phyloP scores from a whole-genome alignment of 2,888 invertebrate species.

The Patella depressa region DNA sequence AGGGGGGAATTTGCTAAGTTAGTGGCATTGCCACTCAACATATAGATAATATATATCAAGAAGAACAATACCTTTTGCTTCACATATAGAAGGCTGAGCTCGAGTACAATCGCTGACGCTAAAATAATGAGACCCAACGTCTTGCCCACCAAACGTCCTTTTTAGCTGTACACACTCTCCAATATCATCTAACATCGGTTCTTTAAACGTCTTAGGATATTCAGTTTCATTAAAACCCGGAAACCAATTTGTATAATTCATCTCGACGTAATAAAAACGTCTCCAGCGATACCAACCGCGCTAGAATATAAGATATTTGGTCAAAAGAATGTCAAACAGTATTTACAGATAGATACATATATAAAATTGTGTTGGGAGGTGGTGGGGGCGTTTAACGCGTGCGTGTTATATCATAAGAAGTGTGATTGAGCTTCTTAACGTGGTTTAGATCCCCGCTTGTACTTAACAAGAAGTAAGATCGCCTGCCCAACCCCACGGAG shows the following conservation, averaged over 20 bases:
- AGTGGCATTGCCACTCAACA: too few species aligned
- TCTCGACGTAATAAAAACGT: background rate
- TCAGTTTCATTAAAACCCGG: background rate
- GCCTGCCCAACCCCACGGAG: too few species aligned
- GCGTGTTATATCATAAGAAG: too few species aligned
- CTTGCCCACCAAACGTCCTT: background rate
- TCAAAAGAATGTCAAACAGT: too few species aligned
- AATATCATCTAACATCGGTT: background rate
- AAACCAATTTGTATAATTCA: conserved; percentile 2
- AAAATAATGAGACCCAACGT: background rate
- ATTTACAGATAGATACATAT: too few species aligned
- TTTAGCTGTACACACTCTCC: background rate
- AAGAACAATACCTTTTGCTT: background rate
- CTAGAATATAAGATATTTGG: background rate
- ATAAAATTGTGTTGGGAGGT: too few species aligned
- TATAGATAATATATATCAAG: background rate
- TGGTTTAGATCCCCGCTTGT: too few species aligned
- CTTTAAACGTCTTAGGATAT: background rate
- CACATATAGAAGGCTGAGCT: background rate
- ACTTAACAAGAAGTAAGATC: too few species aligned
- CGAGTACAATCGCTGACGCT: background rate
- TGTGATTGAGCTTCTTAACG: too few species aligned
- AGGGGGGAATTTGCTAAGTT: too few species aligned
- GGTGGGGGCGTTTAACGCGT: too few species aligned
- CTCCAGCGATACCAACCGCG: background rate